Evolutionary conservation across 2,797 vertebrate species (phyloP).

Genomic region (Xiphorhynchus erythropygius): DNA sequence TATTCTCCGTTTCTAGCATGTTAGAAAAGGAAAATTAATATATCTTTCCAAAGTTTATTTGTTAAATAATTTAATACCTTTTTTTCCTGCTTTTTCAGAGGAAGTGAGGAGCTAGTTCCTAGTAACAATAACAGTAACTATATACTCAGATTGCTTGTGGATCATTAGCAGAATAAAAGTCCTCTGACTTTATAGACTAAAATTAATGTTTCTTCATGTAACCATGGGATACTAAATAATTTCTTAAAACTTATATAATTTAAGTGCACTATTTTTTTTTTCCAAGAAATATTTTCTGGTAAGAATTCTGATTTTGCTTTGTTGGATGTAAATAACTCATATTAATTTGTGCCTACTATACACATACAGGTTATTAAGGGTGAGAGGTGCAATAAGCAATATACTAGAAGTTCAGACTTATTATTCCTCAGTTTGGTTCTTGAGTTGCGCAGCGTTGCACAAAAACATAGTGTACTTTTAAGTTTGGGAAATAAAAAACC

Average conservation of each 20-base stretch:
- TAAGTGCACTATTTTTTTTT: slow-evolving; percentile 19
- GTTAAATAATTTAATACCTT: slow-evolving; percentile 6
- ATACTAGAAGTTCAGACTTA: not conserved
- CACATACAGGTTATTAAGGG: not conserved
- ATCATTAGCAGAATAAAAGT: slow-evolving; percentile 3
- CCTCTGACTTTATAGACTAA: not conserved
- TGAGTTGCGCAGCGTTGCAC: not conserved
- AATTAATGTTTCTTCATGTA: not conserved
- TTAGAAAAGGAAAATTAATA: slow-evolving; percentile 42
- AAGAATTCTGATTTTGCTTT: not conserved
- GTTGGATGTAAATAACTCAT: slow-evolving; percentile 4
- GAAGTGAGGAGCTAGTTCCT: not conserved
- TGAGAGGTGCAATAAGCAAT: not conserved
- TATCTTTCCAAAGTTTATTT: slow-evolving; percentile 29
- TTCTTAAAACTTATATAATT: not conserved
- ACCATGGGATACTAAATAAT: not conserved
- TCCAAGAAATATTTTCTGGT: not conserved
- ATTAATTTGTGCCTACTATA: slow-evolving; percentile 36
- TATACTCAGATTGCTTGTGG: not conserved
- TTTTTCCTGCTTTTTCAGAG: not conserved
- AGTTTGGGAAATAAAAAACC: not conserved
- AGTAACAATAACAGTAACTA: not conserved
- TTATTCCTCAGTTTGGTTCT: not conserved
- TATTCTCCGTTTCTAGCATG: slow-evolving; percentile 51
- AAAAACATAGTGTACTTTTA: not conserved